Percentiles rank a stretch among this genome's conserved stretches.
These are phyloP conservation scores for Sarcophaga carnaria DNA, from an alignment of 2,888 invertebrate species.

Conservation along the genomic window DNA sequence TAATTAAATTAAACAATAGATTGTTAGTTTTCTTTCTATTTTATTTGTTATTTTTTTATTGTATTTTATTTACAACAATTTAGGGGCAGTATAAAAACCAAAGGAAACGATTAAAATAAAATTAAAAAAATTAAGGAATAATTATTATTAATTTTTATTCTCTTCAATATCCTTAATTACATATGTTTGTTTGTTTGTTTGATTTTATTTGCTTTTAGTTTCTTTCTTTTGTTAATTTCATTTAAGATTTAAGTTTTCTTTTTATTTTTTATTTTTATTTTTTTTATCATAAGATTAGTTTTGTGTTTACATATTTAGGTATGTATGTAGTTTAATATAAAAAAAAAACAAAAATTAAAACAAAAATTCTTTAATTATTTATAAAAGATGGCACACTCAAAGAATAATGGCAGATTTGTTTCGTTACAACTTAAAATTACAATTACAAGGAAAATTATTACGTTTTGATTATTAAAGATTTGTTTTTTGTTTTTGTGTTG, in stretches of 20 bases:
- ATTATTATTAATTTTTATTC: background rate
- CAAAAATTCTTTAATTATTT: background rate
- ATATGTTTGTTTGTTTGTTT: background rate
- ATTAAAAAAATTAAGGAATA: slow-evolving; percentile 10
- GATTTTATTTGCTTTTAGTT: background rate
- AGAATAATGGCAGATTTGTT: slow-evolving; percentile 65
- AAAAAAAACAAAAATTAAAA: background rate
- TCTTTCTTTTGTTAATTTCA: slow-evolving; percentile 22
- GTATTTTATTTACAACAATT: slow-evolving; percentile 56
- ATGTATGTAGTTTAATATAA: slow-evolving; percentile 21
- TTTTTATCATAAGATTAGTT: slow-evolving; percentile 4
- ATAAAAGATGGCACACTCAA: slow-evolving; percentile 62
- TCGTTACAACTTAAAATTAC: slow-evolving; percentile 61
- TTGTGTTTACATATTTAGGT: slow-evolving; percentile 3
- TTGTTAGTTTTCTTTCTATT: slow-evolving; percentile 20
- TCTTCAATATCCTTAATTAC: slow-evolving; percentile 20
- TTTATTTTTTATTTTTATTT: slow-evolving; percentile 27
- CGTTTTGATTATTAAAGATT: slow-evolving; percentile 28
- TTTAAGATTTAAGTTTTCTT: slow-evolving; percentile 46
- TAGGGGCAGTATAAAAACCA: slow-evolving; percentile 52
- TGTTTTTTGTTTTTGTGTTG: background rate
- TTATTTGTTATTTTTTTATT: slow-evolving; percentile 12
- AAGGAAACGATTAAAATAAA: slow-evolving; percentile 12
- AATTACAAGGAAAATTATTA: slow-evolving; percentile 43
- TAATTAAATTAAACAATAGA: no score